A percentile compares a stretch with the other conserved stretches of the same genome.
Conservation (phyloP, 2,888 invertebrate species). For the Darwinula stevensoni region DNA sequence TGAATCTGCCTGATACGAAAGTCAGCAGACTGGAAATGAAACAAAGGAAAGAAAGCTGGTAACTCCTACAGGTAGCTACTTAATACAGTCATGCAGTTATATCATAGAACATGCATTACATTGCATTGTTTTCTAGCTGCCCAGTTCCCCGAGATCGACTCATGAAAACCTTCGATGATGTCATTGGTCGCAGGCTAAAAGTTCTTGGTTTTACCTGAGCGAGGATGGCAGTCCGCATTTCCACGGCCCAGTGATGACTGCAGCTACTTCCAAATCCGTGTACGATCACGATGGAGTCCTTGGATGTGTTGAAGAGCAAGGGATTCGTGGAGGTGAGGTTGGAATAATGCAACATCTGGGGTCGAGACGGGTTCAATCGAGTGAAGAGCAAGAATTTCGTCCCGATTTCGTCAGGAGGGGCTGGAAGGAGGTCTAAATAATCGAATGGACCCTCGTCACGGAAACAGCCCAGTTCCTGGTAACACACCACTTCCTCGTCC, state of each 20-base stretch:
- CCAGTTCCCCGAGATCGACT: too few species aligned
- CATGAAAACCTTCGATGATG: too few species aligned
- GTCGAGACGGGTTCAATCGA: slow-evolving; percentile 12
- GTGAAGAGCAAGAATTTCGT: slow-evolving; percentile 47
- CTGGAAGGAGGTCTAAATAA: slow-evolving; percentile 62
- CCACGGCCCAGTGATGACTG: slow-evolving; percentile 70
- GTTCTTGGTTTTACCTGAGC: slow-evolving; percentile 57
- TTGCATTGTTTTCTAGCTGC: too few species aligned
- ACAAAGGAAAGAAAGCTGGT: too few species aligned
- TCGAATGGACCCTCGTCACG: slow-evolving; percentile 67
- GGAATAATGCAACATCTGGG: slow-evolving; percentile 18
- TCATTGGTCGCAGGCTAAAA: too few species aligned
- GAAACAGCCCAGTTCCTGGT: slow-evolving; percentile 68
- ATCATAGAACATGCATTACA: too few species aligned
- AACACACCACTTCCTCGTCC: slow-evolving; percentile 49
- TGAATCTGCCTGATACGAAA: too few species aligned
- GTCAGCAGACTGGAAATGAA: too few species aligned
- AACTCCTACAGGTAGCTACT: too few species aligned
- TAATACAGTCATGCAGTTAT: too few species aligned
- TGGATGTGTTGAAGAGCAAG: slow-evolving; percentile 33
- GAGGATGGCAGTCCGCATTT: slow-evolving; percentile 68
- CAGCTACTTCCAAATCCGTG: slow-evolving; percentile 82
- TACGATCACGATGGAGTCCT: slow-evolving; percentile 60
- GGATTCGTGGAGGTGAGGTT: neutral
- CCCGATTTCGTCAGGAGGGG: slow-evolving; percentile 47